Evolutionary conservation across 2,113 vertebrate species (phyloP), one percentile per base, ranked within the genome.

Genomic region (Equus przewalskii): DNA sequence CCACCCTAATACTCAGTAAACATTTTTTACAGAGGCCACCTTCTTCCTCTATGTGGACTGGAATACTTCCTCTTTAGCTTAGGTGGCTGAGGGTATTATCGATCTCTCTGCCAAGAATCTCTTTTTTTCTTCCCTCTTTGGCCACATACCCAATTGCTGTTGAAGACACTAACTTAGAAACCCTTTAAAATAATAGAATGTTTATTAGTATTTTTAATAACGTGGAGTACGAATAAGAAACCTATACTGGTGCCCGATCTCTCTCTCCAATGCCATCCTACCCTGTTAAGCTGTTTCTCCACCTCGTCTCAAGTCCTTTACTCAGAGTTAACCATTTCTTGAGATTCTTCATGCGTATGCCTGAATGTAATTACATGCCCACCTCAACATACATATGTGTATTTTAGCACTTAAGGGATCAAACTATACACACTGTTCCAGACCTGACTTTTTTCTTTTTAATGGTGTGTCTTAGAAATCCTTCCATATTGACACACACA

Each of bases 11-110:
- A 85, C 21, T 89, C 46, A 88, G 8, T 22, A 86, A 91, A 56
- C 78, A 67, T 73, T 86, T 88, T 15, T 54, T 19, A 36, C 56
- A 94, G 80, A 90, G 76, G 92, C 56, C 36, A 70, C 56, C 65
- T 81, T 98, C 94, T 97, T 97, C 94, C 85, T 95, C 54, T 76
- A 36, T 81, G 84, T 15, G 70, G 76, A 33, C 88, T 54, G 41
- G 70, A 94, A 44, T 72, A 54, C 73, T 97, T 97, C 72, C 97
- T 86, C 89, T 98, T 83, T 7, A 8, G 62, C 75, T 75, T 41
- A 89, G 56, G 67, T 96, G 46, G 65, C 64, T 73, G 26, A 83
- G 67, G 94, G 36, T 49, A 96, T 56, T 72, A 22, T 41, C 21
- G 4, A 64, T 69, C 30, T 78, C 78, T 86, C 60, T 58, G 84